phyloP scores from a whole-genome alignment of 2,797 vertebrate species.

The Sciurus carolinensis region DNA sequence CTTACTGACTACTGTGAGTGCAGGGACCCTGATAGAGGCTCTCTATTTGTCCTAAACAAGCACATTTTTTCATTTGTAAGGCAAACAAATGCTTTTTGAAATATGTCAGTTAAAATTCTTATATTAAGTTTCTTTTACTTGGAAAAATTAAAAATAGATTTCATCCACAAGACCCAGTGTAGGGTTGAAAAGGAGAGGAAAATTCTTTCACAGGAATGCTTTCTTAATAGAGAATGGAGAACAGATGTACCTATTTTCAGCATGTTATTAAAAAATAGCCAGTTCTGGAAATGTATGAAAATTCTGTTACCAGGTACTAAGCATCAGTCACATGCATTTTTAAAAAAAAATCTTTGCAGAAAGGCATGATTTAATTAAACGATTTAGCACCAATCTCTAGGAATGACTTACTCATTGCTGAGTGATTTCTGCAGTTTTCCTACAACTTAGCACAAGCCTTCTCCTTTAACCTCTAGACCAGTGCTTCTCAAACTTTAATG shows the following conservation, averaged over 20 bases:
- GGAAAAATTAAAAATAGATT: conserved; percentile 67
- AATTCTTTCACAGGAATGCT: conserved; percentile 6
- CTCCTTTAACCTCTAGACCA: not conserved
- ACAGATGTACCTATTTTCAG: conserved; percentile 61
- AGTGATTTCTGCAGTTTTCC: conserved; percentile 61
- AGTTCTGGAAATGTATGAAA: conserved; percentile 27
- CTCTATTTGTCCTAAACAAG: not conserved
- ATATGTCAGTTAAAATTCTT: conserved; percentile 34
- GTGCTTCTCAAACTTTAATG: not conserved
- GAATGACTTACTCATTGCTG: conserved; percentile 52
- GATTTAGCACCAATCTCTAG: conserved; percentile 50
- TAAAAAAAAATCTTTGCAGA: not conserved
- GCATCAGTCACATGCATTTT: not conserved
- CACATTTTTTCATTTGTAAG: conserved; percentile 39
- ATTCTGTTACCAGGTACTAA: not conserved
- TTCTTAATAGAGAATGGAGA: conserved; percentile 63
- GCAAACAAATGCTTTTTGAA: conserved; percentile 34
- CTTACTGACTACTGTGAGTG: not conserved
- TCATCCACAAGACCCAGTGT: conserved; percentile 2
- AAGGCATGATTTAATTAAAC: conserved; percentile 63
- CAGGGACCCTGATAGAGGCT: not conserved
- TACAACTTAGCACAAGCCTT: not conserved
- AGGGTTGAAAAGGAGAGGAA: conserved; percentile 55
- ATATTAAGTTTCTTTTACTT: conserved; percentile 49
- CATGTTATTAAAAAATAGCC: conserved; percentile 45